phyloP scores from a whole-genome alignment of 2,888 invertebrate genomes.

The Subacronicta megacephala region DNA sequence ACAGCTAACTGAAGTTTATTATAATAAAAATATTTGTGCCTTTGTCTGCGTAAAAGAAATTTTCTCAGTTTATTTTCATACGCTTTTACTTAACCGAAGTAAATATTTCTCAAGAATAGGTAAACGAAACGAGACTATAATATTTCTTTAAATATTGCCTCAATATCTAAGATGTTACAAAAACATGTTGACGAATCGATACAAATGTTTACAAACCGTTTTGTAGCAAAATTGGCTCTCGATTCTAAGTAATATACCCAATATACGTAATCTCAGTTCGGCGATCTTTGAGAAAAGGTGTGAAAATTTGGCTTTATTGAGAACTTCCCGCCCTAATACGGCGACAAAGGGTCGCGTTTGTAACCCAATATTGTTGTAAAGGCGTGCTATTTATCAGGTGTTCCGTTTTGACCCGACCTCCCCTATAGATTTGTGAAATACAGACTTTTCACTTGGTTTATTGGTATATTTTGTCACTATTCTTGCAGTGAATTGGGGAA shows the following conservation, averaged over 20 bases:
- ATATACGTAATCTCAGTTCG: slow-evolving; percentile 64
- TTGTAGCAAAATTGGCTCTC: slow-evolving; percentile 61
- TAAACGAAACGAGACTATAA: slow-evolving; percentile 22
- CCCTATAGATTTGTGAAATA: slow-evolving; percentile 60
- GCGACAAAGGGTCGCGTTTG: slow-evolving; percentile 75
- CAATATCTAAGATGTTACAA: slow-evolving; percentile 27
- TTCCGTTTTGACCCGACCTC: slow-evolving; percentile 63
- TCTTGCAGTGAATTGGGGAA: background rate
- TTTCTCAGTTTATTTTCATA: slow-evolving; percentile 5
- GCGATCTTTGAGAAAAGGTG: slow-evolving; percentile 62
- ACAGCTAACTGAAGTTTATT: slow-evolving; percentile 1
- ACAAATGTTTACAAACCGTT: slow-evolving; percentile 31
- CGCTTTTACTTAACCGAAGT: slow-evolving; percentile 14
- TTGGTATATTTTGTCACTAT: slow-evolving; percentile 25
- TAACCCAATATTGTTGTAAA: slow-evolving; percentile 76
- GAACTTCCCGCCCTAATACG: slow-evolving; percentile 67
- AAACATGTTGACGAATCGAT: slow-evolving; percentile 45
- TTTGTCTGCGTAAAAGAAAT: slow-evolving; percentile 16
- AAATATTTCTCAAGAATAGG: slow-evolving; percentile 21
- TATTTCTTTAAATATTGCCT: slow-evolving; percentile 27
- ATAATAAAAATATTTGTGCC: background rate
- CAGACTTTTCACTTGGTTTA: slow-evolving; percentile 48
- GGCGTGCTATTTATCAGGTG: slow-evolving; percentile 73
- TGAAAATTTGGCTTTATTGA: slow-evolving; percentile 70
- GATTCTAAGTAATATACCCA: slow-evolving; percentile 70